phyloP scores from a whole-genome alignment of 2,113 vertebrate genomes.

The Pollachius pollachius region DNA sequence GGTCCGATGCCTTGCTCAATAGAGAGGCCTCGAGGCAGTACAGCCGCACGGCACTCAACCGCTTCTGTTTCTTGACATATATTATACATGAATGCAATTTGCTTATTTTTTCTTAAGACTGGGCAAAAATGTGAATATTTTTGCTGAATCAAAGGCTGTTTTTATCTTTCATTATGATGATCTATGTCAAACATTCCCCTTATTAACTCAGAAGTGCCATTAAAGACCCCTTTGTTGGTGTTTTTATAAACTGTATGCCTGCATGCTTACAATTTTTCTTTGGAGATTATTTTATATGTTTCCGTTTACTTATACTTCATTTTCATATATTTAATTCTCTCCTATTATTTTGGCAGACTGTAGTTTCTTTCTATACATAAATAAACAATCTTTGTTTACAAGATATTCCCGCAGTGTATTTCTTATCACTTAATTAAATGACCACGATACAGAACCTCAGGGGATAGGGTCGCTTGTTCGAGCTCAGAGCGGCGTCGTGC shows the following conservation, averaged over 20 bases:
- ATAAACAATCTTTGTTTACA: slow-evolving; percentile 83
- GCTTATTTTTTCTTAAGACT: slow-evolving; percentile 46
- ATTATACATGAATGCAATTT: slow-evolving; percentile 44
- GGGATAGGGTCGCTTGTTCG: no score
- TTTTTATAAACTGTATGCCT: slow-evolving; percentile 74
- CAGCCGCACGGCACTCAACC: background rate
- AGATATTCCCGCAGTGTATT: slow-evolving; percentile 66
- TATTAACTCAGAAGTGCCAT: slow-evolving; percentile 62
- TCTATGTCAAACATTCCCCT: slow-evolving; percentile 55
- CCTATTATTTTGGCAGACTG: slow-evolving; percentile 72
- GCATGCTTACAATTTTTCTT: slow-evolving; percentile 78
- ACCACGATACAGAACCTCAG: background rate
- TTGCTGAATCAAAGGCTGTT: slow-evolving; percentile 10
- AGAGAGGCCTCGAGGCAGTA: slow-evolving; percentile 36
- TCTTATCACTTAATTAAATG: slow-evolving; percentile 31
- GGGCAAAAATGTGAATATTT: slow-evolving; percentile 22
- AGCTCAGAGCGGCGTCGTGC: no score
- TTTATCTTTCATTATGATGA: slow-evolving; percentile 51
- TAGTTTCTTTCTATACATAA: slow-evolving; percentile 76
- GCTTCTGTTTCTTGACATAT: slow-evolving; percentile 46
- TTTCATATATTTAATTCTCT: slow-evolving; percentile 81
- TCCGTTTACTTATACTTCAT: slow-evolving; percentile 75
- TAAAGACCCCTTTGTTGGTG: slow-evolving; percentile 67
- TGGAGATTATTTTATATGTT: slow-evolving; percentile 65
- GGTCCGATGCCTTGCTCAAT: slow-evolving; percentile 1